Evolutionary conservation across 2,888 invertebrate species (phyloP), one percentile per base, ranked within the genome.

Genomic region (Drosophila meridionalis): DNA sequence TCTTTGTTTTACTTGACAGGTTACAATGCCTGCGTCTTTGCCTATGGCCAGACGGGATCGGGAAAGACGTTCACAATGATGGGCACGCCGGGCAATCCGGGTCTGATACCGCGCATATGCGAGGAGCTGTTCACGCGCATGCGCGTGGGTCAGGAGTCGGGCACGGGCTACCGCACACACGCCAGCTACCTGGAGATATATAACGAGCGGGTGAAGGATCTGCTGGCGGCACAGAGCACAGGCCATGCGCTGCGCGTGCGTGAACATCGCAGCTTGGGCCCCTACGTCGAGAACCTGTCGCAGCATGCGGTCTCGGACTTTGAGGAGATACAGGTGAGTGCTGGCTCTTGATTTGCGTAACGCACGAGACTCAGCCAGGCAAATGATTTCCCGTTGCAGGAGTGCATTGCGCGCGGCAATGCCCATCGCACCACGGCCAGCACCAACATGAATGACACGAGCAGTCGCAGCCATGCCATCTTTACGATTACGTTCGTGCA

Each of bases 41-140:
- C 98, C 50, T 98, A 98, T 92, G 98, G 98, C 28, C 97, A 98
- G 94, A 98, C 97, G 4, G 97, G 97, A 78, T 97, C 97, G 92
- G 97, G 97, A 63, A 98, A 98, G 94, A 97, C 97, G 0, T 97
- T 96, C 92, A 98, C 97, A 42, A 98, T 98, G 97, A 97, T 97
- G 97, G 97, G 97, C 5, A 92, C 92, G 4, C 93, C 96, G 95
- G 96, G 96, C 80, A 95, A 95, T 93, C 97, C 96, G 90, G 97
- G 97, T 2, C 94, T 97, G 43, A 97, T 97, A 91, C 97, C 97
- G 0, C 94, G 97, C 69, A 97, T 98, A 85, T 98, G 97, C 91
- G 96, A 97, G 82, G 96, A 96, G 78, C 94, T 97, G 64, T 97
- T 98, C 93, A 95, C 96, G 28, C 95, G 96, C 48, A 97, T 97